Evolutionary conservation across 2,797 vertebrate genomes (phyloP).

Genomic region (Saxicola maurus): DNA sequence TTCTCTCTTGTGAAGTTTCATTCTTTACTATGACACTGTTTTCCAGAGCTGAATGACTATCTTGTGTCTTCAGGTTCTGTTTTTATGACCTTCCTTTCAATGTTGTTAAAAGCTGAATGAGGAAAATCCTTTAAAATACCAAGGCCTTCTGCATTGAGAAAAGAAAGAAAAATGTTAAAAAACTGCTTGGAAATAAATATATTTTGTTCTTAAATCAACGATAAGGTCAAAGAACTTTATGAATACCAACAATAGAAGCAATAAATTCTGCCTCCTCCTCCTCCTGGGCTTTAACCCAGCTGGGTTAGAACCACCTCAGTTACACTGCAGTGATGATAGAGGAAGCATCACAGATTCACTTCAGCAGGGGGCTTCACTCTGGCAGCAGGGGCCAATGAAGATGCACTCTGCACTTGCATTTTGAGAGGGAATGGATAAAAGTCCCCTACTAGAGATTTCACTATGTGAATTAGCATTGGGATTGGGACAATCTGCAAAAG

Average conservation of each 20-base stretch:
- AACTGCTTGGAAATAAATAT: background rate
- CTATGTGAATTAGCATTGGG: background rate
- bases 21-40: constrained; percentile 54
- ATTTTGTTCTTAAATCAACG: background rate
- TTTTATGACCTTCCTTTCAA: constrained; percentile 94
- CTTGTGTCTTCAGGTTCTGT: constrained; percentile 96
- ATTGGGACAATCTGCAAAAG: background rate
- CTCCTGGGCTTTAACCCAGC: background rate
- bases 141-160: constrained; percentile 80
- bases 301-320: background rate
- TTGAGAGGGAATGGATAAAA: background rate
- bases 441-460: background rate
- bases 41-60: constrained; percentile 78
- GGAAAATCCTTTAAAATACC: constrained; percentile 85
- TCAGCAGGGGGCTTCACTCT: no score
- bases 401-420: background rate
- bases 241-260: background rate
- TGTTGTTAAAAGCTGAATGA: constrained; percentile 81
- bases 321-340: background rate
- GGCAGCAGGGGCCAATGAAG: background rate
- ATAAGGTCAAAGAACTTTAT: background rate
- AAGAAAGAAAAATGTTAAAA: background rate
- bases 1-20: constrained; percentile 77
- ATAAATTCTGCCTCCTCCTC: background rate
- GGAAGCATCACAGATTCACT: background rate